Evolutionary conservation across 2,797 vertebrate genomes (phyloP).

Genomic region (Orestias chungarensis): DNA sequence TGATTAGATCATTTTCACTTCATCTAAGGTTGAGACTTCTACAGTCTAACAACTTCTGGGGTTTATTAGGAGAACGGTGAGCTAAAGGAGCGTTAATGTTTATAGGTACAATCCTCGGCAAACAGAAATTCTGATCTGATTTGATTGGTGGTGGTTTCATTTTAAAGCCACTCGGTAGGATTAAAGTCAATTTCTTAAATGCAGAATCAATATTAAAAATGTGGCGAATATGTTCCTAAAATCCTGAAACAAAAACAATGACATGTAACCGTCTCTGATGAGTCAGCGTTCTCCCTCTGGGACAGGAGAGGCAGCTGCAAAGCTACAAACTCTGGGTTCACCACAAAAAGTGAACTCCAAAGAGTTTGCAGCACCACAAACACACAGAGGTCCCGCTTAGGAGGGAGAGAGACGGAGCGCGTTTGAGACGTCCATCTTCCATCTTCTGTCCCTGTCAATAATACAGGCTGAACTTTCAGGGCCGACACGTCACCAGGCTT

Average conservation of each 20-base stretch:
- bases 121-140: background rate
- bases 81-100: background rate
- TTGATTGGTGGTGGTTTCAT: background rate
- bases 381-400: constrained; percentile 48
- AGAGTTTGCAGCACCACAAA: constrained; percentile 1
- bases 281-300: background rate
- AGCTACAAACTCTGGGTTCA: constrained; percentile 34
- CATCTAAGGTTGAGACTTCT: too few relatives aligned
- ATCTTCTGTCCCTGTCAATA: constrained; percentile 42
- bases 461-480: constrained; percentile 39
- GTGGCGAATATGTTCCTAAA: background rate
- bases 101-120: constrained; percentile 1
- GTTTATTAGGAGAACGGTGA: background rate
- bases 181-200: constrained; percentile 14
- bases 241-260: background rate
- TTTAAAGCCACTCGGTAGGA: background rate
- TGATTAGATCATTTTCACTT: too few relatives aligned
- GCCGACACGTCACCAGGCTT: constrained; percentile 38
- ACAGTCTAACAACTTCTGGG: too few relatives aligned
- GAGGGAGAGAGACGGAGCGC: constrained; percentile 32
- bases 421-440: too few relatives aligned
- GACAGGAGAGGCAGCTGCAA: background rate
- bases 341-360: background rate
- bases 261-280: background rate
- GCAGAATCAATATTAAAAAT: constrained; percentile 14